Conservation (phyloP, 2,113 vertebrate genomes). For the Seriola quinqueradiata region DNA sequence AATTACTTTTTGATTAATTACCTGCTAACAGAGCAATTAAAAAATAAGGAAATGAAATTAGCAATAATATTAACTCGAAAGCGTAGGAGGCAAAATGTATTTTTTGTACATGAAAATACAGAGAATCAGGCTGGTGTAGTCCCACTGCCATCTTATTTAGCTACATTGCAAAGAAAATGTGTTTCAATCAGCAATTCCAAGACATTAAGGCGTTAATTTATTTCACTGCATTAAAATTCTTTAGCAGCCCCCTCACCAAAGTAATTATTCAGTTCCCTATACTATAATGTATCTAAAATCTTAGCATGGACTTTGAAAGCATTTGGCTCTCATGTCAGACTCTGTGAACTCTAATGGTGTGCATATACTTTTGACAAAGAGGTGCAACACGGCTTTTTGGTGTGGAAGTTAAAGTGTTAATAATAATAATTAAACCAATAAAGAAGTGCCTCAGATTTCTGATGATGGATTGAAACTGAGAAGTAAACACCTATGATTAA, state of each 20-base stretch:
- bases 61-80: not conserved
- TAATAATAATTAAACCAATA: not conserved
- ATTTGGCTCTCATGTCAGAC: not conserved
- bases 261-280: not conserved
- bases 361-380: not conserved
- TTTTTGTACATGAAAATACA: not conserved
- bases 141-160: not conserved
- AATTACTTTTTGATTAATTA: not conserved
- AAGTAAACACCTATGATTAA: conserved; percentile 7
- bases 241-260: not conserved
- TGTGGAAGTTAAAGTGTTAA: not conserved
- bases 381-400: not conserved
- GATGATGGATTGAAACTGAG: not conserved
- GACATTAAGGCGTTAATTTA: not conserved
- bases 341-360: not conserved
- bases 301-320: not conserved
- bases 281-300: not conserved
- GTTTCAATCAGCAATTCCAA: not conserved
- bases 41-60: not conserved
- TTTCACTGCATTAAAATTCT: not conserved
- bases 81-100: not conserved
- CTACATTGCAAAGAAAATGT: not conserved
- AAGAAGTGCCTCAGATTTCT: not conserved
- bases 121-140: not conserved
- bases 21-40: not conserved